These are phyloP conservation scores for Xenopus petersii DNA, from an alignment of 2,797 vertebrate genomes.

Conservation along the genomic window DNA sequence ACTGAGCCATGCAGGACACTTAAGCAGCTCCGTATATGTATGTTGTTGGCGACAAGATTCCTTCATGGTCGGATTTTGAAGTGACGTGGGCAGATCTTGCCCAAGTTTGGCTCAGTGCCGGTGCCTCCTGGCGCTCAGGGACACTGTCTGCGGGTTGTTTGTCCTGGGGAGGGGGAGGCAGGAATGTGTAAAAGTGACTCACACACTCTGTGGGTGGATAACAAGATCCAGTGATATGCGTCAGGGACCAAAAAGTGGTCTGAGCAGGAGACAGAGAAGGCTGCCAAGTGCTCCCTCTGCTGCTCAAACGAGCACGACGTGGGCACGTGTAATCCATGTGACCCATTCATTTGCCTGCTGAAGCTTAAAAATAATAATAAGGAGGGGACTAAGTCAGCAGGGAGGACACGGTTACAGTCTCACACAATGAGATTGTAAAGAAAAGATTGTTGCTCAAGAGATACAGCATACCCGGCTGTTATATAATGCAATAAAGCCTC, in stretches of 20 bases:
- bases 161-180: conserved; percentile 17
- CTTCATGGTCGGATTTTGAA: not conserved
- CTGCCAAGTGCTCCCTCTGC: conserved; percentile 4
- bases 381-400: not conserved
- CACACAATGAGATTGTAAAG: not conserved
- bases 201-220: conserved; percentile 37
- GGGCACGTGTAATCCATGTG: not conserved
- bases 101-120: conserved; percentile 10
- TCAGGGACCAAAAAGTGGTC: conserved; percentile 36
- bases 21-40: not conserved
- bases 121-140: conserved; percentile 17
- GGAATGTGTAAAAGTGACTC: conserved; percentile 32
- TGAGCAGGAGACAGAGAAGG: not conserved
- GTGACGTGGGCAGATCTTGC: not conserved
- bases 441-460: not conserved
- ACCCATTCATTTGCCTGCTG: not conserved
- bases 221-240: conserved; percentile 26
- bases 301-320: not conserved
- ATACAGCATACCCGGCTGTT: too few relatives aligned
- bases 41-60: not conserved
- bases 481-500: too few relatives aligned
- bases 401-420: not conserved
- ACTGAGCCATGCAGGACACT: too few relatives aligned
- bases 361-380: not conserved
- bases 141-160: conserved; percentile 22